Evolutionary conservation across 1,140 invertebrate genomes (phyloP), one percentile per base, ranked within the genome.

Genomic region (Drosophila oshimai): DNA sequence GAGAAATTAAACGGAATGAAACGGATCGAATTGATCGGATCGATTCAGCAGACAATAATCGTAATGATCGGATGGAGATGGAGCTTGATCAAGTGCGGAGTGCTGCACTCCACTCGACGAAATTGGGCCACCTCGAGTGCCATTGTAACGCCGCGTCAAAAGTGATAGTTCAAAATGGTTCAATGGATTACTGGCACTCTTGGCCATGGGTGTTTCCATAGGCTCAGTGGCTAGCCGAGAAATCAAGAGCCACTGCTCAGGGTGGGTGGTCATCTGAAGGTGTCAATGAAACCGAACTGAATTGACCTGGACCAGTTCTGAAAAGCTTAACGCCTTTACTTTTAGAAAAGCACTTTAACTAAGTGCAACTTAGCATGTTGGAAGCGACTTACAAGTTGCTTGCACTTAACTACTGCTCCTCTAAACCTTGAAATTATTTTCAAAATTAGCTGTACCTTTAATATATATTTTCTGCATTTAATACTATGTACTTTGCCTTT

Each of bases 101-200:
- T 60, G 60, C 54, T 37, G 61, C 80, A 84, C 80, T 84, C 78
- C 81, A 84, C 26, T 68, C 22, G 31, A 69, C 28, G 44, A 55
- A 84, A 84, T 84, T 84, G 80, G 80, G 80, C 51, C 80, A 84
- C 31, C 68, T 80, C 84, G 78, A 84, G 80, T 84, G 61, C 61
- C 61, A 65, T 65, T 64, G 61, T 65, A 39, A 65, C 26, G 28
- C 26, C 42, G 46, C 26, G 46, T 57, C 33, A 68, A 75, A 70
- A 65, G 81, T 80, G 58, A 65, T 86, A 60, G 81, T 65, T 55
- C 33, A 54, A 77, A 80, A 65, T 65, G 68, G 55, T 76, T 64
- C 24, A 72, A 26, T 42, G 49, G 69, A 41, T 54, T 46, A 64
- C 53, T 55, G 51, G 67, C 68, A 51, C 39, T 41, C 62, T 64